phyloP scores from a whole-genome alignment of 1,140 invertebrate genomes.

The Calycopis cecrops region DNA sequence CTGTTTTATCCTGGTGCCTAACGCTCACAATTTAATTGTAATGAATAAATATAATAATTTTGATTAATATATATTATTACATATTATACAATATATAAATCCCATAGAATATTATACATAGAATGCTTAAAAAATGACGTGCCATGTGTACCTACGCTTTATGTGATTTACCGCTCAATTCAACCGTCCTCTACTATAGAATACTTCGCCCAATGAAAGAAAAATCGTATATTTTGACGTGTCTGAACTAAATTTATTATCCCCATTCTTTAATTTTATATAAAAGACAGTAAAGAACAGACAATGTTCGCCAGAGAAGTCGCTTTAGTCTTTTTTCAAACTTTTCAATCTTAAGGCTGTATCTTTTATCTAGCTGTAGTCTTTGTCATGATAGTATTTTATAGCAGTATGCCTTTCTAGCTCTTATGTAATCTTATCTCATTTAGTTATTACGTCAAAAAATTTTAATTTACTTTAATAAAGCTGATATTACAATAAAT shows the following conservation, averaged over 20 bases:
- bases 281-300: slow-evolving; percentile 58
- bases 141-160: slow-evolving; percentile 34
- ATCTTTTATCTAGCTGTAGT: slow-evolving; percentile 5
- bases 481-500: too few species aligned
- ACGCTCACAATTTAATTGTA: too few species aligned
- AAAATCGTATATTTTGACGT: slow-evolving; percentile 67
- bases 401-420: background rate
- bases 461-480: too few species aligned
- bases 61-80: too few species aligned
- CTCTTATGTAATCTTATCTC: background rate
- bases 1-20: too few species aligned
- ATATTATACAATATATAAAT: too few species aligned
- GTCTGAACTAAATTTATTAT: slow-evolving; percentile 51
- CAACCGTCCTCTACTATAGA: slow-evolving; percentile 55
- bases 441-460: too few species aligned
- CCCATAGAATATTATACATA: background rate
- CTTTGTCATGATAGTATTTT: slow-evolving; percentile 9
- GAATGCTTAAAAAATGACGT: slow-evolving; percentile 30
- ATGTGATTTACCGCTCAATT: slow-evolving; percentile 58
- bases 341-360: slow-evolving; percentile 8
- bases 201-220: slow-evolving; percentile 57
- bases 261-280: slow-evolving; percentile 51
- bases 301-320: background rate
- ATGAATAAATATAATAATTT: too few species aligned
- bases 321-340: slow-evolving; percentile 8